Conservation (phyloP, 2,113 vertebrate genomes). For the Verasper variegatus region DNA sequence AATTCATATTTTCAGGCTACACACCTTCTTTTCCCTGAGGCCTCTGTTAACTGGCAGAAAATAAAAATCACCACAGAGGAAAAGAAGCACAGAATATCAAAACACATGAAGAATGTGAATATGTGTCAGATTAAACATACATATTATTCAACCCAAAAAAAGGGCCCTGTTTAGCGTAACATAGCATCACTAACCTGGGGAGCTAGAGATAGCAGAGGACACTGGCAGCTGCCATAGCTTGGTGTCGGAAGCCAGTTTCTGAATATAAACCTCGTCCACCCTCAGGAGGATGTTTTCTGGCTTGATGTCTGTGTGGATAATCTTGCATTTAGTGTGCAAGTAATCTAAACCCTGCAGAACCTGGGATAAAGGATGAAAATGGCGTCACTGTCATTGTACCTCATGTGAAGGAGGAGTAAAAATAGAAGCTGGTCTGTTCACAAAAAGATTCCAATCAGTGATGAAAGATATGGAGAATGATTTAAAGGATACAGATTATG, state of each 20-base stretch:
- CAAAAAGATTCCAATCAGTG: slow-evolving; percentile 6
- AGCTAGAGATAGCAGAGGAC: slow-evolving; percentile 85
- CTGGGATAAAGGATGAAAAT: slow-evolving; percentile 68
- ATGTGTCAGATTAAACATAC: background rate
- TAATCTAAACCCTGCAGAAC: slow-evolving; percentile 97
- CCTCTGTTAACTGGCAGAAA: slow-evolving; percentile 53
- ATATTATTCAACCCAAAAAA: background rate
- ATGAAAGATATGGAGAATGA: background rate
- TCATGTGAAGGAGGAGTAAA: background rate
- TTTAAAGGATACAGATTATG: background rate
- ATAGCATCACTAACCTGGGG: slow-evolving; percentile 81
- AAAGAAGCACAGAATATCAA: background rate
- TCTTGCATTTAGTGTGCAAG: slow-evolving; percentile 96
- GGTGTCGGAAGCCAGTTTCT: slow-evolving; percentile 89
- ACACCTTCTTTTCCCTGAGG: slow-evolving; percentile 70
- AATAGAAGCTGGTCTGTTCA: slow-evolving; percentile 21
- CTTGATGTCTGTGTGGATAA: slow-evolving; percentile 97
- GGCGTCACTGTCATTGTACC: background rate
- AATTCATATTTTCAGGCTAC: background rate
- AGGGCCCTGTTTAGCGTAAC: background rate
- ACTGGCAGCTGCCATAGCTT: slow-evolving; percentile 91
- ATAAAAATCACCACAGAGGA: background rate
- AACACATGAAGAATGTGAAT: background rate
- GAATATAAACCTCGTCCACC: slow-evolving; percentile 90
- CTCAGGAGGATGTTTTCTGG: slow-evolving; percentile 96